Conservation (phyloP, 2,113 vertebrate species). For the Oreotragus oreotragus region DNA sequence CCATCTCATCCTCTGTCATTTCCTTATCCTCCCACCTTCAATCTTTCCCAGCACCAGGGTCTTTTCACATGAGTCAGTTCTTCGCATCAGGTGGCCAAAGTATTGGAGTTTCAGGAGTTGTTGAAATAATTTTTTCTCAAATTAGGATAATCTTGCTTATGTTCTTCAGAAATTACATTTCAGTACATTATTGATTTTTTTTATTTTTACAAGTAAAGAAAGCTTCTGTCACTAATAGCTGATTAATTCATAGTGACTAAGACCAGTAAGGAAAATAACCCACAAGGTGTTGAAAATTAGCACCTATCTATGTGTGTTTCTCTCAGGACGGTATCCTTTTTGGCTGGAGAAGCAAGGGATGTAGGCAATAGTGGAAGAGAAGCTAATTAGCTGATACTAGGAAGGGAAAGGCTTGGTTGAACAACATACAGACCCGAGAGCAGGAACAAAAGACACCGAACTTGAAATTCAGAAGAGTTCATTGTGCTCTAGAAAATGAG, state of each 20-base stretch:
- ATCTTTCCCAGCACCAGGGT: background rate
- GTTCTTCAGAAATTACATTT: constrained; percentile 1
- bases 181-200: background rate
- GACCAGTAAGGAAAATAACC: background rate
- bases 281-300: background rate
- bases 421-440: background rate
- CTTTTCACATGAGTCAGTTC: background rate
- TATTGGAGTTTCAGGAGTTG: background rate
- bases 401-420: background rate
- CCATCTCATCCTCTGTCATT: background rate
- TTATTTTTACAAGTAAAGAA: background rate
- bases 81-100: background rate
- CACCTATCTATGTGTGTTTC: background rate
- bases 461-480: background rate
- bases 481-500: background rate
- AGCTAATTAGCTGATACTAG: background rate
- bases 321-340: background rate
- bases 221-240: background rate
- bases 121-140: background rate
- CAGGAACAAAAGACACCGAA: background rate
- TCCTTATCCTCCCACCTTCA: background rate
- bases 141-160: background rate
- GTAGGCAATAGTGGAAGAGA: background rate
- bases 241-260: background rate
- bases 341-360: background rate